Evolutionary conservation across 2,797 vertebrate species (phyloP), one percentile per base, ranked within the genome.

Genomic region (Channallabes apus): DNA sequence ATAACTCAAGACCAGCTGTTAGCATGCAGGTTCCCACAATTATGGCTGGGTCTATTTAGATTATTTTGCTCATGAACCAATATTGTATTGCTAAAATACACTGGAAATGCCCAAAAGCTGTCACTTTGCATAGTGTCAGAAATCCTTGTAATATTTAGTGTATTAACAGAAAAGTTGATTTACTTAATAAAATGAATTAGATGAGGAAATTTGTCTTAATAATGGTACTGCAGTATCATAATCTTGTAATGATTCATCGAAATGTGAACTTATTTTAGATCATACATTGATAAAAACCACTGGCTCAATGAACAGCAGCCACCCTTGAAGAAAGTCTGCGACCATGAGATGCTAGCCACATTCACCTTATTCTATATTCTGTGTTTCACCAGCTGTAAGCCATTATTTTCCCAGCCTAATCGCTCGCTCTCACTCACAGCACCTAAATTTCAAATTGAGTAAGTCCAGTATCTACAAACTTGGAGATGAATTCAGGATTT

Each of bases 401-500:
- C 91, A 94, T 94, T 94, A 94, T 93, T 94, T 93, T 94, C 91
- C 93, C 93, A 94, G 91, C 91, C 89, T 92, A 94, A 95, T 95
- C 93, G 93, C 91, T 94, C 91, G 91, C 92, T 88, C 67, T 64
- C 35, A 61, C 67, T 38, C 88, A 92, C 92, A 91, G 92, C 90
- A 94, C 93, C 93, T 94, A 95, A 93, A 96, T 95, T 93, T 94
- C 91, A 94, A 93, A 95, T 95, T 95, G 95, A 96, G 93, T 95
- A 94, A 96, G 94, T 96, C 94, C 93, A 92, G 91, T 90, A 90
- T 91, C 93, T 93, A 94, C 87, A 84, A 87, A 95, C 91, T 93
- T 95, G 94, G 91, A 95, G 94, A 96, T 95, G 93, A 95, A 96
- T 95, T 94, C 91, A 92, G 92, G 94, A 95, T 96, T 95, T 95